These are phyloP conservation scores for Myotis yumanensis DNA, from an alignment of 2,113 vertebrate genomes.

Conservation along the genomic window DNA sequence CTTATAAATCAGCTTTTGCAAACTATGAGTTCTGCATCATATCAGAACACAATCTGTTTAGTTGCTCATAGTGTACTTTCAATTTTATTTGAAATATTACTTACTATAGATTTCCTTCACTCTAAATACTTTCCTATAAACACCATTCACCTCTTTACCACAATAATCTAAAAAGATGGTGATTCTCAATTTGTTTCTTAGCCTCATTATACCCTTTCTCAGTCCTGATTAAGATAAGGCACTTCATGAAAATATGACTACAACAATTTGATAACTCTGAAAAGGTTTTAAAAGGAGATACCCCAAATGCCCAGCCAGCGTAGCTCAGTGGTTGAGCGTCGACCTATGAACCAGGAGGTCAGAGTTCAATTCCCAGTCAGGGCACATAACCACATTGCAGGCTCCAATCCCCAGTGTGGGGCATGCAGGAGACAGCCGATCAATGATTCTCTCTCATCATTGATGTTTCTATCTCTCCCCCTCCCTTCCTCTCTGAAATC, in stretches of 20 bases:
- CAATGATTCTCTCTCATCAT: too few relatives aligned
- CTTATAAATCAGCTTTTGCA: not conserved
- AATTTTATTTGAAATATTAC: constrained; percentile 1
- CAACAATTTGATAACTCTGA: not conserved
- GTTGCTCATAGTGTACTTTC: not conserved
- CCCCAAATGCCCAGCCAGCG: not conserved
- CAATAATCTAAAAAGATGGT: not conserved
- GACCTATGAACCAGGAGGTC: too few relatives aligned
- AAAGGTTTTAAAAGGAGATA: constrained; percentile 6
- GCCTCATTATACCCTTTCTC: not conserved
- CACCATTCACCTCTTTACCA: not conserved
- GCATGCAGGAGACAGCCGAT: too few relatives aligned
- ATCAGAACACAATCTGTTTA: not conserved
- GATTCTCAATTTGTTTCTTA: not conserved
- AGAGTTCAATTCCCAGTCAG: too few relatives aligned
- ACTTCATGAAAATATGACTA: not conserved
- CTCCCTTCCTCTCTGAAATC: too few relatives aligned
- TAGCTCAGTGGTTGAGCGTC: too few relatives aligned
- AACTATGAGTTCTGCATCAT: not conserved
- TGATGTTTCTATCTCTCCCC: too few relatives aligned
- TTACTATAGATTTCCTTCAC: not conserved
- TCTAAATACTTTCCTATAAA: constrained; percentile 35
- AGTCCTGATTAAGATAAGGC: constrained; percentile 18
- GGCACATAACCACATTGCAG: too few relatives aligned
- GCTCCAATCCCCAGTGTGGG: too few relatives aligned